Conservation (phyloP, 2,797 vertebrate species). For the Tarsius wallacei region DNA sequence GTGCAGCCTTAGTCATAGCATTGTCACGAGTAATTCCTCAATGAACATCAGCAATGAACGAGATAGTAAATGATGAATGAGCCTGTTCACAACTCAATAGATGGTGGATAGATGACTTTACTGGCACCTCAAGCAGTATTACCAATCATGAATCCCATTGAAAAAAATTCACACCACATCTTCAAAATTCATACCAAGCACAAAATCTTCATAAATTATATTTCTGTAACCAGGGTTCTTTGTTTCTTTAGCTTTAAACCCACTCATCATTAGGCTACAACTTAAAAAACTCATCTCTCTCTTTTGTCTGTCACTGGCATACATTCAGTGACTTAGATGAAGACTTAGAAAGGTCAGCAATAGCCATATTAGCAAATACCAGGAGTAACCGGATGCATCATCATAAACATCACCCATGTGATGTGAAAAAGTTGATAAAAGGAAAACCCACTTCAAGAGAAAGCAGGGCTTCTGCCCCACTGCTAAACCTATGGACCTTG, state of each 20-base stretch:
- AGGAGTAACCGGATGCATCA: conserved; percentile 94
- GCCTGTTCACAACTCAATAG: neutral
- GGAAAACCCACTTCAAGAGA: conserved; percentile 94
- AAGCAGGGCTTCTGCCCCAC: conserved; percentile 94
- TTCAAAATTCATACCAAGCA: neutral
- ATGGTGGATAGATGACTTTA: fast-evolving
- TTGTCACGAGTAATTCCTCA: neutral
- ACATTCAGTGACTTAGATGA: neutral
- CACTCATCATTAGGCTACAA: too few relatives aligned
- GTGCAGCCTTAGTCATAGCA: neutral
- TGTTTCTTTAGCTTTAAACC: neutral
- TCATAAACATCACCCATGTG: conserved; percentile 93
- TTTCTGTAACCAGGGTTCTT: neutral
- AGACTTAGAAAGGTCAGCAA: neutral
- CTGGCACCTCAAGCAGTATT: neutral
- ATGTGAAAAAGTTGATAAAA: conserved; percentile 95
- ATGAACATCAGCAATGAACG: neutral
- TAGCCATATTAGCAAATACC: conserved; percentile 89
- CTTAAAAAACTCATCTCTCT: neutral
- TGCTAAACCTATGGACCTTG: conserved; percentile 92
- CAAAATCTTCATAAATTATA: neutral
- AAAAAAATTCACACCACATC: neutral
- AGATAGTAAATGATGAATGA: neutral
- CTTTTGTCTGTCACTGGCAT: neutral
- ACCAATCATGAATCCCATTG: neutral